phyloP scores from a whole-genome alignment of 2,797 vertebrate genomes.

The Pseudochirops corinnae region DNA sequence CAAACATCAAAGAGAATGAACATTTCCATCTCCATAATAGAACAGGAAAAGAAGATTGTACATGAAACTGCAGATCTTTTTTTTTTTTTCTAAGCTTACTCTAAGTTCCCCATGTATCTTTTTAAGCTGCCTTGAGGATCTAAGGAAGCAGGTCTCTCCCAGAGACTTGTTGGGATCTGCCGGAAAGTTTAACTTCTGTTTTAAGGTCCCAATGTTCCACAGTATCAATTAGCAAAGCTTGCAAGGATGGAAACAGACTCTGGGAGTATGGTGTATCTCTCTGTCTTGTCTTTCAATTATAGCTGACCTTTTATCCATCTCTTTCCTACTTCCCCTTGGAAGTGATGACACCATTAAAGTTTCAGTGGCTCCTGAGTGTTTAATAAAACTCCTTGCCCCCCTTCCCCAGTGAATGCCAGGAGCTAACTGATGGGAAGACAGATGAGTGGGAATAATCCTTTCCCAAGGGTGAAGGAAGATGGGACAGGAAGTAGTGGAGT shows the following conservation, averaged over 20 bases:
- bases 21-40: not conserved
- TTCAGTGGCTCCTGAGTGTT: constrained; percentile 70
- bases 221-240: not conserved
- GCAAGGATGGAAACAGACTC: not conserved
- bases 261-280: not conserved
- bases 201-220: not conserved
- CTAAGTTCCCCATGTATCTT: not conserved
- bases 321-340: not conserved
- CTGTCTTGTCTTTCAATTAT: not conserved
- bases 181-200: not conserved
- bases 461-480: not conserved
- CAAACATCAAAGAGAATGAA: not conserved
- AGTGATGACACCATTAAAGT: constrained; percentile 68
- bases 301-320: constrained; percentile 44
- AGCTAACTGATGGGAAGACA: constrained; percentile 8
- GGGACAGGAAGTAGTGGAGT: fast-evolving
- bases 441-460: not conserved
- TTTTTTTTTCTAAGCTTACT: not conserved
- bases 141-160: not conserved
- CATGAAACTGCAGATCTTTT: not conserved
- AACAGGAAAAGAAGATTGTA: not conserved
- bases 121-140: not conserved
- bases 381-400: constrained; percentile 63
- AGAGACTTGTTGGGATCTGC: not conserved
- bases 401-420: constrained; percentile 5